Conservation (phyloP, 2,888 invertebrate species). For the Theodoxus fluviatilis region DNA sequence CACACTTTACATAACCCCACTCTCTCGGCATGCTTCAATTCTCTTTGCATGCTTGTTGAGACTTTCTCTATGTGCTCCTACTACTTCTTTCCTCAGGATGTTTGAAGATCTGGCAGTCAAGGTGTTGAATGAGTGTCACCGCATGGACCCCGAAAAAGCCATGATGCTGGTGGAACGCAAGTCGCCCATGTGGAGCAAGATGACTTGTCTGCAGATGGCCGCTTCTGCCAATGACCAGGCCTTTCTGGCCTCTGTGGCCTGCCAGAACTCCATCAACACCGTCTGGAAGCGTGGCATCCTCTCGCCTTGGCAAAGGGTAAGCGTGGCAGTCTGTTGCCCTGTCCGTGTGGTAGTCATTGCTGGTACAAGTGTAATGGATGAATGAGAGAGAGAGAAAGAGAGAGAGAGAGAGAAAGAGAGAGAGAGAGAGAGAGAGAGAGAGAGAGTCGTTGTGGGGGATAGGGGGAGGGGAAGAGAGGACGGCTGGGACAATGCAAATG, state of each 20-base stretch:
- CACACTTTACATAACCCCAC: too few species aligned
- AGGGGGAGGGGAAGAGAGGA: constrained; percentile 4
- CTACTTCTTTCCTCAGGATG: constrained; percentile 53
- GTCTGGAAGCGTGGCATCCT: constrained; percentile 61
- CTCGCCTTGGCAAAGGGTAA: constrained; percentile 42
- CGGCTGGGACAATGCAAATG: background rate
- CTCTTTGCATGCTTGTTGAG: too few species aligned
- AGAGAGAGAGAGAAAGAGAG: constrained; percentile 14
- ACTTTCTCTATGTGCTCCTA: too few species aligned
- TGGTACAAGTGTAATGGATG: background rate
- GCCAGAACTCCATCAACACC: constrained; percentile 59
- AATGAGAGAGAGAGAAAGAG: background rate
- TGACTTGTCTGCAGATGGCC: constrained; percentile 63
- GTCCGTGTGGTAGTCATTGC: background rate
- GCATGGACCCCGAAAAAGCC: constrained; percentile 61
- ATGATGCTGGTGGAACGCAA: constrained; percentile 61
- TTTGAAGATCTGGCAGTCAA: constrained; percentile 64
- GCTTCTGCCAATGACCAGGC: constrained; percentile 55
- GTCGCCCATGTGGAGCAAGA: constrained; percentile 60
- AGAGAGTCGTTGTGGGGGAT: constrained; percentile 5
- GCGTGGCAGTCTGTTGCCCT: background rate
- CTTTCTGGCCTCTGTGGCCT: constrained; percentile 57
- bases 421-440: constrained; percentile 19
- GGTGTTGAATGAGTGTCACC: constrained; percentile 63
- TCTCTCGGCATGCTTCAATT: too few species aligned